phyloP scores from a whole-genome alignment of 2,888 invertebrate genomes.

The Catotricha subobsoleta region DNA sequence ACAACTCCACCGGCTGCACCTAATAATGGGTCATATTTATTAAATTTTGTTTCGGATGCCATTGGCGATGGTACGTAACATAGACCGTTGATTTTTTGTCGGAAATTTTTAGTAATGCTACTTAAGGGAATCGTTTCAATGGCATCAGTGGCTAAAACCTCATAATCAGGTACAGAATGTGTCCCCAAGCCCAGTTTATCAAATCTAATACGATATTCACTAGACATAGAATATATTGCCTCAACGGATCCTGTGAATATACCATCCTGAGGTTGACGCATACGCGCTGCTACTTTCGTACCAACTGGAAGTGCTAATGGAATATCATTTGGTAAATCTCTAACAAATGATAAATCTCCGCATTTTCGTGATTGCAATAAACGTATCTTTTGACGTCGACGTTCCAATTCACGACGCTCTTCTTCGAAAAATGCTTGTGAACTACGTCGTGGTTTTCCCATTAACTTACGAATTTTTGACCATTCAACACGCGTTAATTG shows the following conservation, averaged over 20 bases:
- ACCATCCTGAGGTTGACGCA: slow-evolving; percentile 87
- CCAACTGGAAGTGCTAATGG: slow-evolving; percentile 89
- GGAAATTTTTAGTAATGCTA: slow-evolving; percentile 63
- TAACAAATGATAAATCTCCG: slow-evolving; percentile 54
- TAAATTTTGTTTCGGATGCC: slow-evolving; percentile 14
- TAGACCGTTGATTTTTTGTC: slow-evolving; percentile 25
- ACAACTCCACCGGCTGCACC: slow-evolving; percentile 32
- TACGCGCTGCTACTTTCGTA: slow-evolving; percentile 78
- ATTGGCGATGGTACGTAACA: slow-evolving; percentile 5
- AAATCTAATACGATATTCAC: slow-evolving; percentile 87
- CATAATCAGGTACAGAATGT: slow-evolving; percentile 90
- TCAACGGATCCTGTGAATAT: slow-evolving; percentile 86
- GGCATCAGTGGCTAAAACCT: slow-evolving; percentile 83
- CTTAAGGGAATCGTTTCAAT: slow-evolving; percentile 69
- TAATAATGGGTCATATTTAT: slow-evolving; percentile 54
- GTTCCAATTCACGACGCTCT: slow-evolving; percentile 76
- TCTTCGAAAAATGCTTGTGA: slow-evolving; percentile 91
- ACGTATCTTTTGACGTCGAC: slow-evolving; percentile 79
- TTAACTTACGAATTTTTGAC: slow-evolving; percentile 85
- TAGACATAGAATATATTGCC: slow-evolving; percentile 87
- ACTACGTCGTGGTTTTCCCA: slow-evolving; percentile 93
- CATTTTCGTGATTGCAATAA: slow-evolving; percentile 82
- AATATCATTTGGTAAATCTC: slow-evolving; percentile 86
- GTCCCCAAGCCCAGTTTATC: slow-evolving; percentile 83
- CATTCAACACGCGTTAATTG: slow-evolving; percentile 80